phyloP scores from a whole-genome alignment of 2,113 vertebrate species.

The Brachypteracias leptosomus region DNA sequence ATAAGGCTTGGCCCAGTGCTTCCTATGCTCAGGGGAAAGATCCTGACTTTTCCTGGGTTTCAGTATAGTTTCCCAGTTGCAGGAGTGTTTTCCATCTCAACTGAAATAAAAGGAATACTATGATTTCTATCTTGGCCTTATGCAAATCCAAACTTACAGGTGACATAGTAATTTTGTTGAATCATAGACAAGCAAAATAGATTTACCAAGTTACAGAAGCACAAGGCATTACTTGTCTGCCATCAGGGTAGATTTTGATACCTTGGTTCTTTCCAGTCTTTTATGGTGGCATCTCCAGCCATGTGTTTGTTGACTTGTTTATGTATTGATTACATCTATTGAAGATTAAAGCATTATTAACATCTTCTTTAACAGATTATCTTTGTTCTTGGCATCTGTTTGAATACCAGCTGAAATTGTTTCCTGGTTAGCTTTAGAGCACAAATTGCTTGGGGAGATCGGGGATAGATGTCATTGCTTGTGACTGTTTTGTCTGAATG shows the following conservation, averaged over 20 bases:
- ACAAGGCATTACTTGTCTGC: neutral
- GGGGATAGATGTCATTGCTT: neutral
- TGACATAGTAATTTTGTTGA: neutral
- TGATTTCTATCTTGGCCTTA: neutral
- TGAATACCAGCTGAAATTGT: neutral
- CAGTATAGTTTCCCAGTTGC: neutral
- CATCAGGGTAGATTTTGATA: neutral
- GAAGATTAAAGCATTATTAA: neutral
- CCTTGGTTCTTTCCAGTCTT: neutral
- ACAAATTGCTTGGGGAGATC: neutral
- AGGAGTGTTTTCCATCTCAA: neutral
- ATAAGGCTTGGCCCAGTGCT: neutral
- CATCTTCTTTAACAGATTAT: neutral
- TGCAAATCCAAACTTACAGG: neutral
- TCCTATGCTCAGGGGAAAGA: neutral
- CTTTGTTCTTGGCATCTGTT: neutral
- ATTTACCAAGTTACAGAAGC: neutral
- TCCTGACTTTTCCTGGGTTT: neutral
- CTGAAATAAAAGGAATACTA: neutral
- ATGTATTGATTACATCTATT: neutral
- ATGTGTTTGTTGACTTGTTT: neutral
- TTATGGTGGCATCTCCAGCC: neutral
- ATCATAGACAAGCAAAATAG: neutral
- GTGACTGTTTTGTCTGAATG: neutral
- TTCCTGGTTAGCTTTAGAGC: neutral